Evolutionary conservation across 2,113 vertebrate genomes (phyloP), one percentile per base, ranked within the genome.

Genomic region (Poecile atricapillus): DNA sequence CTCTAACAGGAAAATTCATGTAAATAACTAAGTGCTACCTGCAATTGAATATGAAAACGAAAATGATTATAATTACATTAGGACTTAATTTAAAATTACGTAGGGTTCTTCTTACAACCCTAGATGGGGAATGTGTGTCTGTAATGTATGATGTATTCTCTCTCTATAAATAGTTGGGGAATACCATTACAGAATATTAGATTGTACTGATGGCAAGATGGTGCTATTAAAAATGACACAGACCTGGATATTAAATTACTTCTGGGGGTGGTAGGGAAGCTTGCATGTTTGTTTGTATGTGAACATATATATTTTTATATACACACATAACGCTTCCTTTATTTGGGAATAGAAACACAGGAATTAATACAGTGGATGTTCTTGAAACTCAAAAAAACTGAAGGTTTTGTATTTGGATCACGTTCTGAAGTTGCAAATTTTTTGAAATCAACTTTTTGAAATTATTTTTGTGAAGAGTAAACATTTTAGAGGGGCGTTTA

Each of bases 141-240:
- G 56, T 53, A 82, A 76, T 58, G 75, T 93, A 52, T 95, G 85
- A 75, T 96, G 85, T 85, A 79, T 94, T 89, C 89, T 78, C 69
- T 58, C 94, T 96, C 89, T 97, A 96, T 97, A 96, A 97, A 97
- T 94, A 97, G 95, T 93, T 97, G 94, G 95, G 94, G 95, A 97
- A 96, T 96, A 94, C 97, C 96, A 96, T 96, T 95, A 91, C 92
- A 96, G 91, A 83, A 95, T 88, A 97, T 93, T 97, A 95, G 95
- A 96, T 90, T 95, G 90, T 92, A 93, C 80, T 95, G 89, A 55
- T 90, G 87, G 76, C 83, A 53, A 87, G 53, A 87, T 93, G 91
- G 95, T 87, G 82, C 89, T 83, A 82, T 95, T 95, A 83, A 95
- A 96, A 93, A 95, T 92, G 93, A 93, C 89, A 91, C 41, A 90